Conservation (phyloP, 2,113 vertebrate genomes). For the Sebastes schlegelii region DNA sequence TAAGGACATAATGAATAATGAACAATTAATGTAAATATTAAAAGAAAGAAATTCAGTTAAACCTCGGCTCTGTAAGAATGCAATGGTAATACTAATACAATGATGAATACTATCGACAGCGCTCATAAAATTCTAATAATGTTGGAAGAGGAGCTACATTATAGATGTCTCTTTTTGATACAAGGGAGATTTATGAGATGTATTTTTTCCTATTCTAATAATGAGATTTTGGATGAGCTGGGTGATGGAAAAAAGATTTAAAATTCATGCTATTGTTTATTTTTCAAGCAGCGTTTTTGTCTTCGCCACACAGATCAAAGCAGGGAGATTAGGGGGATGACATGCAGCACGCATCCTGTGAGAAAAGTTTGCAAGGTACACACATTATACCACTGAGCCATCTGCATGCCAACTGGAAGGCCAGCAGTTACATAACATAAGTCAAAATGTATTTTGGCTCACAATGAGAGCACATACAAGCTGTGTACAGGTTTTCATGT, state of each 20-base stretch:
- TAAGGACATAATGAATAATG: slow-evolving; percentile 62
- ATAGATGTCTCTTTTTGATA: slow-evolving; percentile 38
- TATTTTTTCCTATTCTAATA: slow-evolving; percentile 18
- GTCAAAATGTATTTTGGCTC: neutral
- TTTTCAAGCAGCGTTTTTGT: slow-evolving; percentile 14
- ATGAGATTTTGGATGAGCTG: slow-evolving; percentile 4
- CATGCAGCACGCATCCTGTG: neutral
- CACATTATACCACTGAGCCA: neutral
- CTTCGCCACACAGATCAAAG: neutral
- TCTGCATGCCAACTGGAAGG: slow-evolving; percentile 10
- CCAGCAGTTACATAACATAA: neutral
- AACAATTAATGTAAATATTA: slow-evolving; percentile 61
- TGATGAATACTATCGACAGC: slow-evolving; percentile 50
- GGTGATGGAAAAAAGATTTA: slow-evolving; percentile 19
- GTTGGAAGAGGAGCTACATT: slow-evolving; percentile 41
- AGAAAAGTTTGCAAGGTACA: slow-evolving; percentile 1
- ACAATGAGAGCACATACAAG: neutral
- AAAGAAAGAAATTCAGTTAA: slow-evolving; percentile 27
- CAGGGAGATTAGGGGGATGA: slow-evolving; percentile 8
- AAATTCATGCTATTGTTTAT: slow-evolving; percentile 20
- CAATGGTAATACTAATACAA: slow-evolving; percentile 16
- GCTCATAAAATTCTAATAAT: slow-evolving; percentile 59
- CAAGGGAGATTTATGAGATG: slow-evolving; percentile 15
- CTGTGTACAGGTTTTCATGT: neutral
- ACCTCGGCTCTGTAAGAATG: slow-evolving; percentile 21